A percentile compares a stretch with the other conserved stretches of the same genome.
Conservation (phyloP, 2,797 vertebrate genomes). For the Bradypus variegatus region DNA sequence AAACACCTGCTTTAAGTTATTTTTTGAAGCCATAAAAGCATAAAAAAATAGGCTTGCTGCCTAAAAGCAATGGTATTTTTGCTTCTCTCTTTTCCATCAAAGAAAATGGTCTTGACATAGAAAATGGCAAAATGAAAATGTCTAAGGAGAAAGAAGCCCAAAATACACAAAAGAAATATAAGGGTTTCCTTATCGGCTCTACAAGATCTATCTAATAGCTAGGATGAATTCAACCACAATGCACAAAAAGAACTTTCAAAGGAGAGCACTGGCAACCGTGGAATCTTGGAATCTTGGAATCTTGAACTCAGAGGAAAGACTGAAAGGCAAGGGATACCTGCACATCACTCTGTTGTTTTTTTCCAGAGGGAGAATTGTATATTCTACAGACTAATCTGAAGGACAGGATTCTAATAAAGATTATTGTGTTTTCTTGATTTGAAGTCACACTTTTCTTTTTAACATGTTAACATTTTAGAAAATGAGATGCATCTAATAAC, state of each 20-base stretch:
- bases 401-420: neutral
- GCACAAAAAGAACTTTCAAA: neutral
- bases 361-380: neutral
- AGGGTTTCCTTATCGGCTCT: neutral
- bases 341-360: neutral
- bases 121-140: neutral
- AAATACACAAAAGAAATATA: neutral
- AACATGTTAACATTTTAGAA: neutral
- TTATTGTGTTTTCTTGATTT: neutral
- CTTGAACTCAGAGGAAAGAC: neutral
- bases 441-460: slow-evolving; percentile 23
- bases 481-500: neutral
- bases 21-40: slow-evolving; percentile 36
- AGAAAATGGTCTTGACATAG: neutral
- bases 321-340: neutral
- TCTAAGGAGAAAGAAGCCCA: neutral
- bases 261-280: neutral
- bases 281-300: neutral
- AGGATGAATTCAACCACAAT: neutral
- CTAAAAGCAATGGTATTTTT: slow-evolving; percentile 11
- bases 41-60: slow-evolving; percentile 18
- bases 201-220: neutral
- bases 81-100: neutral
- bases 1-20: neutral
- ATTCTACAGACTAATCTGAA: neutral